Base-by-base conservation (phyloP, 2,797 vertebrate genomes). In the Malacoraja senta region DNA sequence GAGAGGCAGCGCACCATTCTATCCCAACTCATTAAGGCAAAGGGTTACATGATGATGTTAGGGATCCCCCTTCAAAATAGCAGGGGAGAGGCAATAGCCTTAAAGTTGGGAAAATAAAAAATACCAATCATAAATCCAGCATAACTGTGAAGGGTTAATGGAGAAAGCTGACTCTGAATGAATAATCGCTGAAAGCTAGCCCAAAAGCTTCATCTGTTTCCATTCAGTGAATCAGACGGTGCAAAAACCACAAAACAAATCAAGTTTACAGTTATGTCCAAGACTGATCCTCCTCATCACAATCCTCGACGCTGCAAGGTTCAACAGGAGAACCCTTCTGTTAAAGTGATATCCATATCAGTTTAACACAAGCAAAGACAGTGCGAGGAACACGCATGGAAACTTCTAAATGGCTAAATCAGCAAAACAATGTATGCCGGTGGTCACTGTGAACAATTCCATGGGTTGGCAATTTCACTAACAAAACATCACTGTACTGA, bases 171-270 rank as follows among this genome's bases (percentile, higher is more conserved):
- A 72, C 90, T 35, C 61, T 6, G 44, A 91, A 91, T 74, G 68
- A 88, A 88, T 65, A 68, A 88, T 88, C 8, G 15, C 61, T 88
- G 84, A 92, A 74, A 29, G 19, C 71, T 8, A 71, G 71, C 72
- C 44, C 13, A 6, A 58, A 13, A 74, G 24, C 38, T 29, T 72
- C 71, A 92, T 76, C 90, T 92, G 90, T 92, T 92, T 92, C 71
- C 90, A 92, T 71, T 92, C 71, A 92, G 84, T 92, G 90, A 92
- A 74, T 92, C 90, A 92, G 90, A 53, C 17, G 26, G 90, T 92
- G 71, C 90, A 92, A 76, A 76, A 44, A 74, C 71, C 72, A 74
- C 90, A 92, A 88, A 38, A 76, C 90, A 92, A 91, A 38, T 29
- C 68, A 72, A 91, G 38, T 92, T 92, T 76, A 74, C 7, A 92